A percentile compares a stretch with the other conserved stretches of the same genome.
These are phyloP conservation scores for Melinaea menophilus DNA, from an alignment of 2,888 invertebrate genomes.

Conservation along the genomic window DNA sequence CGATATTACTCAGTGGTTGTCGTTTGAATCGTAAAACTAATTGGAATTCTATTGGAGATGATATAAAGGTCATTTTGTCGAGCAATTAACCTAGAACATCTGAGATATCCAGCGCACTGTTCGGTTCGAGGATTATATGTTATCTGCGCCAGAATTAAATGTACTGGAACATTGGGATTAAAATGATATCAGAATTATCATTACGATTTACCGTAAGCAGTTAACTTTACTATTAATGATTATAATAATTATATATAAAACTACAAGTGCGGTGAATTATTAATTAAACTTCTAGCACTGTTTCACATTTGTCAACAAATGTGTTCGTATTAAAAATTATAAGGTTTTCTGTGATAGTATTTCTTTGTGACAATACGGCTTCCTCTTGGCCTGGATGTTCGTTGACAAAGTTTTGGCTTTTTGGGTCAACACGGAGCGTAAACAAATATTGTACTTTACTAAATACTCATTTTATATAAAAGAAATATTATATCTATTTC, in stretches of 20 bases:
- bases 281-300: not conserved
- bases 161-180: constrained; percentile 25
- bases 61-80: constrained; percentile 22
- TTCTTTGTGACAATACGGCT: constrained; percentile 24
- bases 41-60: constrained; percentile 14
- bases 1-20: constrained; percentile 15
- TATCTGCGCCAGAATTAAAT: constrained; percentile 31
- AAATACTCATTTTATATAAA: constrained; percentile 14
- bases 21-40: constrained; percentile 11
- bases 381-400: constrained; percentile 28
- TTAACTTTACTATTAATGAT: no score
- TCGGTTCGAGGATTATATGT: constrained; percentile 23
- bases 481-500: not conserved
- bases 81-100: constrained; percentile 16
- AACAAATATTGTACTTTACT: constrained; percentile 17
- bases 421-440: constrained; percentile 23
- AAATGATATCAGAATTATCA: constrained; percentile 18
- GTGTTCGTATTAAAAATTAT: constrained; percentile 7
- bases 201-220: not conserved
- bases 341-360: constrained; percentile 11
- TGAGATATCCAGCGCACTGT: constrained; percentile 16
- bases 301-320: not conserved
- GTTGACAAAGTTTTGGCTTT: constrained; percentile 27
- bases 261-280: not conserved
- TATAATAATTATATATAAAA: not conserved